Conservation (phyloP, 2,797 vertebrate species). For the Anableps anableps region DNA sequence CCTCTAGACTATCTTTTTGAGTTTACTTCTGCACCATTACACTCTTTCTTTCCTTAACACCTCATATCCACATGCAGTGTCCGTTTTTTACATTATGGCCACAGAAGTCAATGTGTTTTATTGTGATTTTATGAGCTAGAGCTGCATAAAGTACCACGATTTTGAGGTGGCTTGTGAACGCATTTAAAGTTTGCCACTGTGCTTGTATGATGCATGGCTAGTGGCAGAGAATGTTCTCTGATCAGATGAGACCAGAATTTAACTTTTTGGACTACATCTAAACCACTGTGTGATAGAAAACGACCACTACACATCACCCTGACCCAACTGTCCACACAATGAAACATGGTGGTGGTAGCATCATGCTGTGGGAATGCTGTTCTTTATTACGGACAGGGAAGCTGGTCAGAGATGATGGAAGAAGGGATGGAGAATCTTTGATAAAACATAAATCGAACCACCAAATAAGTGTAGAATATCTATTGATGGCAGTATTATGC, state of each 20-base stretch:
- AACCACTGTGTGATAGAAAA: not conserved
- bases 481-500: too few species aligned
- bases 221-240: too few species aligned
- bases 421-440: too few species aligned
- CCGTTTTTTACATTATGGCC: not conserved
- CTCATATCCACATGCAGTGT: not conserved
- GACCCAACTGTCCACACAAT: not conserved
- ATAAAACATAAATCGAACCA: not conserved
- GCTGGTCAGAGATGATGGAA: not conserved
- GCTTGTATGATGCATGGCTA: too few species aligned
- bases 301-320: not conserved
- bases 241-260: not conserved
- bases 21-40: not conserved
- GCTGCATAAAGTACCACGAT: not conserved
- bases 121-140: not conserved
- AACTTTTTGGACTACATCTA: not conserved
- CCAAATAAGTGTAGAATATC: not conserved
- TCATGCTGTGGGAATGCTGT: not conserved
- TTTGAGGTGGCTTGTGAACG: not conserved
- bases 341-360: conserved; percentile 2
- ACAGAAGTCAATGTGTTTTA: not conserved
- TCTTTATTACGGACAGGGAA: not conserved
- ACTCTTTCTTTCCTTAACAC: not conserved
- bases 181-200: not conserved
- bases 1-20: conserved; percentile 29